These are phyloP conservation scores for Caenorhabditis macrosperma DNA, from an alignment of 2,888 invertebrate species.

Conservation along the genomic window DNA sequence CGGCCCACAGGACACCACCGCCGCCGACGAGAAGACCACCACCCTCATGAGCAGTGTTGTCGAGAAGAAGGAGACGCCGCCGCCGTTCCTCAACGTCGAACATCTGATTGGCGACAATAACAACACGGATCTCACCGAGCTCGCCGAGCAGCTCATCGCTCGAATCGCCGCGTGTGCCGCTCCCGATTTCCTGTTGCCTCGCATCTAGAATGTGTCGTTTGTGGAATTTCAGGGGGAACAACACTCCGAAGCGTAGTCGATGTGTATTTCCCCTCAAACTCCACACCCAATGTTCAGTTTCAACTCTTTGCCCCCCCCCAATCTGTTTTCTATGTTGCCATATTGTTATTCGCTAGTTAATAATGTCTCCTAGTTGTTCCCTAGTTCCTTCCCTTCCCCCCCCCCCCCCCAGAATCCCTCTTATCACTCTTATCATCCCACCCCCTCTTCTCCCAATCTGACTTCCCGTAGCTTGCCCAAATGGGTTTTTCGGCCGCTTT, in stretches of 20 bases:
- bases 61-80: not conserved
- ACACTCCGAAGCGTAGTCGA: too few relatives aligned
- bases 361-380: too few relatives aligned
- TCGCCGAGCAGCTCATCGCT: slow-evolving; percentile 28
- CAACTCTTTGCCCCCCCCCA: not conserved
- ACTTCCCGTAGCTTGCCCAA: not conserved
- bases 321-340: not conserved
- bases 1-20: not conserved
- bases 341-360: not conserved
- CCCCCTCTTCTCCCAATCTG: not conserved
- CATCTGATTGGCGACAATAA: not conserved
- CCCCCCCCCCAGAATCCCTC: too few relatives aligned
- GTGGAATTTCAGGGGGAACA: too few relatives aligned
- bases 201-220: too few relatives aligned
- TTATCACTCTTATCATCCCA: too few relatives aligned
- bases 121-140: slow-evolving; percentile 15
- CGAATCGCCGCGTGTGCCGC: slow-evolving; percentile 3
- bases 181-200: not conserved
- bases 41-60: not conserved
- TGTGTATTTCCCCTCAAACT: too few relatives aligned
- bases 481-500: not conserved
- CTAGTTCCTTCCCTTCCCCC: too few relatives aligned
- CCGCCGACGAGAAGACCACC: not conserved
- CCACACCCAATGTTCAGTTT: too few relatives aligned
- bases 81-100: not conserved